phyloP scores from a whole-genome alignment of 2,888 invertebrate species.

The Erpobdella octoculata region DNA sequence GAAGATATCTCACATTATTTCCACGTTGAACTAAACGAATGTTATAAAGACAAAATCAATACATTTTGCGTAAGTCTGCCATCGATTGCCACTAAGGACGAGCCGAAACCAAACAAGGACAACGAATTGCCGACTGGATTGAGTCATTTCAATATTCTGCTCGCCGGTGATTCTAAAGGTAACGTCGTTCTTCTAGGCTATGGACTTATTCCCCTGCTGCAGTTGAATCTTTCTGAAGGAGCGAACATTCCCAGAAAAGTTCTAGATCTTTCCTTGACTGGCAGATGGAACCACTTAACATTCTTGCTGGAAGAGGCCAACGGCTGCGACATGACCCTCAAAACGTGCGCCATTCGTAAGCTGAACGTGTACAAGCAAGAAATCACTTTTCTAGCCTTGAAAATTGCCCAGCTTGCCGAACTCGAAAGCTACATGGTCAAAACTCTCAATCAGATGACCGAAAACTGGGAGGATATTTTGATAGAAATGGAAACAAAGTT shows the following conservation, averaged over 20 bases:
- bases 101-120: slow-evolving; percentile 43
- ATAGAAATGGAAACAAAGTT: slow-evolving; percentile 88
- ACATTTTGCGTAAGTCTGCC: slow-evolving; percentile 57
- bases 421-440: slow-evolving; percentile 43
- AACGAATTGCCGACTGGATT: slow-evolving; percentile 49
- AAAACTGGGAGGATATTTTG: slow-evolving; percentile 88
- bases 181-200: slow-evolving; percentile 65
- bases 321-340: neutral
- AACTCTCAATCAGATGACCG: slow-evolving; percentile 55
- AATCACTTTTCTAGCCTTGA: slow-evolving; percentile 1
- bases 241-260: neutral
- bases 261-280: neutral
- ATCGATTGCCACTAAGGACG: slow-evolving; percentile 31
- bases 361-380: neutral
- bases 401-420: slow-evolving; percentile 1
- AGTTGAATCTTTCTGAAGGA: slow-evolving; percentile 52
- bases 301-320: neutral
- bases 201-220: slow-evolving; percentile 74
- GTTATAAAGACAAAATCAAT: slow-evolving; percentile 48
- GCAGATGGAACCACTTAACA: neutral
- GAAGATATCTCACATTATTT: slow-evolving; percentile 29
- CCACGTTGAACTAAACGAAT: slow-evolving; percentile 34
- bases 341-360: neutral
- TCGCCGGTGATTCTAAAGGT: slow-evolving; percentile 70
- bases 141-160: slow-evolving; percentile 63